Percentiles rank a stretch among this genome's conserved stretches.
Conservation (phyloP, 2,113 vertebrate genomes). For the Marmota monax region DNA sequence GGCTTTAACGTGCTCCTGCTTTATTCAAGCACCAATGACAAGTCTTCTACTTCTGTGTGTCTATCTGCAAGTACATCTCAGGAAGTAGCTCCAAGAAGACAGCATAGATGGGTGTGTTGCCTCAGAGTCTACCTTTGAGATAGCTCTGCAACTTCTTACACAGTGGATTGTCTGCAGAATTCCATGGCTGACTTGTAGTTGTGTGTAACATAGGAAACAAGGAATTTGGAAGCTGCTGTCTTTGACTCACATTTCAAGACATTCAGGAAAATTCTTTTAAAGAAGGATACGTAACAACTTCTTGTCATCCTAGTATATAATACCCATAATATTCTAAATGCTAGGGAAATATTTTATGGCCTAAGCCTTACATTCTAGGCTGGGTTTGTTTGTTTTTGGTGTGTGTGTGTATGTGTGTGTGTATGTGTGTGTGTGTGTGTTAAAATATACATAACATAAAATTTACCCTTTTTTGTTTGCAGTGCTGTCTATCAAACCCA, state of each 20-base stretch:
- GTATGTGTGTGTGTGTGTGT: no score
- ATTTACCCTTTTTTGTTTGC: neutral
- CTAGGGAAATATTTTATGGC: neutral
- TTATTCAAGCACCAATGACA: neutral
- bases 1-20: neutral
- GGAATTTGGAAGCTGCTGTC: neutral
- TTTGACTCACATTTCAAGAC: constrained; percentile 18
- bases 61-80: neutral
- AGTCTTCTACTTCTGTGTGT: neutral
- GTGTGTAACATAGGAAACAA: neutral
- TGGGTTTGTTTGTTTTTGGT: neutral
- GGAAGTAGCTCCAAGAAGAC: neutral
- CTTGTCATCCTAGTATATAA: neutral
- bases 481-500: neutral
- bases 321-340: neutral
- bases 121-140: neutral
- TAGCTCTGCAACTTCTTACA: neutral
- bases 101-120: neutral
- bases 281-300: neutral
- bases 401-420: no score
- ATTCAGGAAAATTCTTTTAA: constrained; percentile 28
- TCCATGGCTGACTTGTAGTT: neutral
- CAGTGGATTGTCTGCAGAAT: neutral
- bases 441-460: neutral
- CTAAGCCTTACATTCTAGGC: neutral